Percentiles rank a stretch among this genome's conserved stretches.
Conservation (phyloP, 2,113 vertebrate species). For the Pelecanoides urinatrix region DNA sequence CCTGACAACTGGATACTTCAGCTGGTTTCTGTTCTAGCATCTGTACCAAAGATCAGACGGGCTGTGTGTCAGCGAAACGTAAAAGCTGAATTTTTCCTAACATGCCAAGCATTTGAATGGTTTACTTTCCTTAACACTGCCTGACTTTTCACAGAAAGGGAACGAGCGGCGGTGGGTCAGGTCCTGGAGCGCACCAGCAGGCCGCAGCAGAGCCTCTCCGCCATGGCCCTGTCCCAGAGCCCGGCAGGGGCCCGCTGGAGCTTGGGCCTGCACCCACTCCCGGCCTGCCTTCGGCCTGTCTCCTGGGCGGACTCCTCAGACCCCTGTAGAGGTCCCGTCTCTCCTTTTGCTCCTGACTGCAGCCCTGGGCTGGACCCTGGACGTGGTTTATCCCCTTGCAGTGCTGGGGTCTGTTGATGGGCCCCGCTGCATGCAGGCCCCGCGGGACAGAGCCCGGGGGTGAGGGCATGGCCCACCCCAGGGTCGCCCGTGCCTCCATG, state of each 20-base stretch:
- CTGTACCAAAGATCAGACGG: neutral
- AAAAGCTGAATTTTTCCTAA: conserved; percentile 22
- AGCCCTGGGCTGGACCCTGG: neutral
- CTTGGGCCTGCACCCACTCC: neutral
- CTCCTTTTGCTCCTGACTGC: neutral
- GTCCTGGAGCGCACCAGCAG: rapidly evolving
- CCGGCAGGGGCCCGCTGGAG: rapidly evolving
- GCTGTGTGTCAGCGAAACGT: neutral
- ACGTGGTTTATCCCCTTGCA: neutral
- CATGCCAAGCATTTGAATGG: neutral
- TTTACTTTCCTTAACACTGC: neutral
- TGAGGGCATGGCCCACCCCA: rapidly evolving
- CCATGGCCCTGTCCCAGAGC: rapidly evolving
- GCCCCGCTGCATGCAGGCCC: rapidly evolving
- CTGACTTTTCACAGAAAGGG: neutral
- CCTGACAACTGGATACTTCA: neutral
- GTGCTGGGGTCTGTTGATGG: neutral
- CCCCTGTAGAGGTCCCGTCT: rapidly evolving
- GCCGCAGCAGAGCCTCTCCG: neutral
- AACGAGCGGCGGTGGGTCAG: rapidly evolving
- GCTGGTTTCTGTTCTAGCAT: neutral
- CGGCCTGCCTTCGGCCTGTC: rapidly evolving
- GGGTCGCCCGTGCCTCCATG: rapidly evolving
- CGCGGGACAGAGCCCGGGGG: rapidly evolving
- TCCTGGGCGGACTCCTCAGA: neutral